Percentiles rank a stretch among this genome's conserved stretches.
Conservation (phyloP, 92 coral and sea anemone genomes). For the Parazoanthus darwini region DNA sequence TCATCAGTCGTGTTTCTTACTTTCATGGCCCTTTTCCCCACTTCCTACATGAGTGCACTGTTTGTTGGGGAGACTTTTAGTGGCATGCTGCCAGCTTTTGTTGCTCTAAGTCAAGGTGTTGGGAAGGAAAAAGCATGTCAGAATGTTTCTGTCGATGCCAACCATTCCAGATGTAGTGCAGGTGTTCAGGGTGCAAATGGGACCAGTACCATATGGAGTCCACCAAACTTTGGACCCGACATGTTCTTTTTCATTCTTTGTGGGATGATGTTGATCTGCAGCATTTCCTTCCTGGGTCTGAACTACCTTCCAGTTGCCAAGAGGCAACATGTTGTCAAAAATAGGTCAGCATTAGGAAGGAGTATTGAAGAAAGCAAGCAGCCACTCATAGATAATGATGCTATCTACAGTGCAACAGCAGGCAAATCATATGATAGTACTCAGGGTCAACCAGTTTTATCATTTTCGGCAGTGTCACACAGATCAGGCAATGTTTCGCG, state of each 20-base stretch:
- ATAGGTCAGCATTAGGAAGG: neutral
- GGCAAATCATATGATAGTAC: conserved; percentile 2
- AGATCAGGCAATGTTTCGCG: conserved; percentile 5
- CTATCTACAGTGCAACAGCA: neutral
- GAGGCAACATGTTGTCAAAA: conserved; percentile 57
- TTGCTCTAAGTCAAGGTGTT: conserved; percentile 92
- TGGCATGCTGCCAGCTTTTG: conserved; percentile 89
- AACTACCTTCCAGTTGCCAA: conserved; percentile 82
- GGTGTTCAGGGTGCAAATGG: neutral
- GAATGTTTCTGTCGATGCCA: conserved; percentile 29
- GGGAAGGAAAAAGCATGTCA: conserved; percentile 27
- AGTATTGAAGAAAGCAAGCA: conserved; percentile 49
- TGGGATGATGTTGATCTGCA: conserved; percentile 79
- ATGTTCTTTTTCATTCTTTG: conserved; percentile 79
- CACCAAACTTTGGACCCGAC: conserved; percentile 73
- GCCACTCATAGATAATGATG: conserved; percentile 18
- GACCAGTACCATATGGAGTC: conserved; percentile 9
- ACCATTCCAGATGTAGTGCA: conserved; percentile 21
- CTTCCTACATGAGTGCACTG: conserved; percentile 80
- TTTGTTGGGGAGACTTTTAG: conserved; percentile 91
- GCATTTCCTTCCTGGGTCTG: conserved; percentile 76
- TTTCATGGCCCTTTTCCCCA: conserved; percentile 83
- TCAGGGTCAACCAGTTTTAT: neutral
- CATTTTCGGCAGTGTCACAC: conserved; percentile 4
- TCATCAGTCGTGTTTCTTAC: conserved; percentile 93